Conservation (phyloP, 2,888 invertebrate species). For the Phrixothrix hirtus region DNA sequence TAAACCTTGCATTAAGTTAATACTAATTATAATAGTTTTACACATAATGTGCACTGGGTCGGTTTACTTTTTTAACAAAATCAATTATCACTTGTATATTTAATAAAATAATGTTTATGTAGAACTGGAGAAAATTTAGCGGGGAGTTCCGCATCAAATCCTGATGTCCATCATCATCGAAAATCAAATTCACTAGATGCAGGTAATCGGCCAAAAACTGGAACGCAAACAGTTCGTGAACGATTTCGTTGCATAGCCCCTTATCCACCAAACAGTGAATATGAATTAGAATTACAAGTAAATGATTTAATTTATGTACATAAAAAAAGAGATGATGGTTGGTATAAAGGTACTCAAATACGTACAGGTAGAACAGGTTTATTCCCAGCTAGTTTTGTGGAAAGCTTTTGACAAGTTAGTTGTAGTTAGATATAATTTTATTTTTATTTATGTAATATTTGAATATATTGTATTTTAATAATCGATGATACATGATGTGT, state of each 20-base stretch:
- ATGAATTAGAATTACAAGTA: constrained; percentile 86
- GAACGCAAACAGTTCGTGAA: constrained; percentile 52
- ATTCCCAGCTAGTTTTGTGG: constrained; percentile 93
- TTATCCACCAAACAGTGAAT: constrained; percentile 92
- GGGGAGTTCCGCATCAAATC: constrained; percentile 51
- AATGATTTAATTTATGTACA: constrained; percentile 91
- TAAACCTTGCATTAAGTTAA: no score
- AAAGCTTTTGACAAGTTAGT: constrained; percentile 46
- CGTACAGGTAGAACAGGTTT: constrained; percentile 91
- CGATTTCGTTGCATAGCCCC: constrained; percentile 90
- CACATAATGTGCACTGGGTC: constrained; percentile 18
- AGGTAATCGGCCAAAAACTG: constrained; percentile 53
- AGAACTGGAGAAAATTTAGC: constrained; percentile 46
- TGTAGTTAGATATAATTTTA: constrained; percentile 13
- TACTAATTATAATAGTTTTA: neutral
- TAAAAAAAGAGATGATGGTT: constrained; percentile 90
- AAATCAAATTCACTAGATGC: constrained; percentile 86
- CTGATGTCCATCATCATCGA: constrained; percentile 63
- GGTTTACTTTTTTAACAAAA: constrained; percentile 5
- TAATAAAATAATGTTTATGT: constrained; percentile 5
- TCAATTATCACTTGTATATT: neutral
- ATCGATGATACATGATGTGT: constrained; percentile 29
- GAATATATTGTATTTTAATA: constrained; percentile 19
- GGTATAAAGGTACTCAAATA: constrained; percentile 92
- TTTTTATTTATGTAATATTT: constrained; percentile 11